These are phyloP conservation scores for Mixornis gularis DNA, from an alignment of 2,113 vertebrate genomes.

Conservation along the genomic window DNA sequence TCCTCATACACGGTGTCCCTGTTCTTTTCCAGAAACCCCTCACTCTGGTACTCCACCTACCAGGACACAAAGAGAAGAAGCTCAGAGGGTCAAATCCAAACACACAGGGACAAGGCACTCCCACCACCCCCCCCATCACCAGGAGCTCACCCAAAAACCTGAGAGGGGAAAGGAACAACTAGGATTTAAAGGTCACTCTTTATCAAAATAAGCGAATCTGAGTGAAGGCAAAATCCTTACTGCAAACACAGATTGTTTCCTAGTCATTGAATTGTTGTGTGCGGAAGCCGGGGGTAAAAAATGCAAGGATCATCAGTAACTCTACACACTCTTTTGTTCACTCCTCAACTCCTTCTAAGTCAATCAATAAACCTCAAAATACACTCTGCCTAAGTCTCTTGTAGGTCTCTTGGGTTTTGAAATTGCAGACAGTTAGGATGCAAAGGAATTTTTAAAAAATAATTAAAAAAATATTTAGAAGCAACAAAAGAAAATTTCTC, in stretches of 20 bases:
- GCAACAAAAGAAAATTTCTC: background rate
- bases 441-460: background rate
- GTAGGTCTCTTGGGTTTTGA: background rate
- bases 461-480: background rate
- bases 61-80: background rate
- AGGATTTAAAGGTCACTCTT: background rate
- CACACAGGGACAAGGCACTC: background rate
- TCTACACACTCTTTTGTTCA: background rate
- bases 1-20: slow-evolving; percentile 37
- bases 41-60: slow-evolving; percentile 42
- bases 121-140: accelerated
- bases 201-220: background rate
- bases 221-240: background rate
- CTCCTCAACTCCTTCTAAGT: background rate
- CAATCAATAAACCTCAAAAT: background rate
- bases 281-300: background rate
- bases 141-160: background rate
- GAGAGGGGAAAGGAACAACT: background rate
- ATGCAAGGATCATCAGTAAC: background rate
- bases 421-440: background rate
- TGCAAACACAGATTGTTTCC: background rate
- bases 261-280: background rate
- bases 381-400: background rate
- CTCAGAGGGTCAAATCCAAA: background rate
- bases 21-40: slow-evolving; percentile 59